Conservation (phyloP, 64 coral and sea anemone species). For the Montipora foliosa region DNA sequence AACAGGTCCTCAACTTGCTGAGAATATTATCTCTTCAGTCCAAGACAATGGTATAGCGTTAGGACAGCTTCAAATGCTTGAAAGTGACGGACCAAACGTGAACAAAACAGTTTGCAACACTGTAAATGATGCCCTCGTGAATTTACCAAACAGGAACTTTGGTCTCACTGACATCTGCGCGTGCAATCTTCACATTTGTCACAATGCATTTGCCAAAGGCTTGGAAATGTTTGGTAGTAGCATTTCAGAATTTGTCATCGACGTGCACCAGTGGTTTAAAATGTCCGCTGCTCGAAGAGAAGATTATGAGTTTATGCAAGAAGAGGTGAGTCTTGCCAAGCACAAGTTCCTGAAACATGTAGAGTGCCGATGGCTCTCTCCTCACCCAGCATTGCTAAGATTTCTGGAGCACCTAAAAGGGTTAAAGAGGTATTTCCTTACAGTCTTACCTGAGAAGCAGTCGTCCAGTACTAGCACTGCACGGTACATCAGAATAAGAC, state of each 20-base stretch:
- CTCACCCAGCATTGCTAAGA: slow-evolving; percentile 61
- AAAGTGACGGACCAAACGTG: slow-evolving; percentile 73
- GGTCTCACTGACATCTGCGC: slow-evolving; percentile 67
- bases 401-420: slow-evolving; percentile 60
- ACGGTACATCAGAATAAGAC: slow-evolving; percentile 42
- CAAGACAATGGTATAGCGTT: slow-evolving; percentile 70
- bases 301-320: slow-evolving; percentile 62
- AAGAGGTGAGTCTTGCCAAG: slow-evolving; percentile 31
- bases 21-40: slow-evolving; percentile 73
- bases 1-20: slow-evolving; percentile 69
- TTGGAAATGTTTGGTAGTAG: slow-evolving; percentile 70
- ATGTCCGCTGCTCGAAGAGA: slow-evolving; percentile 53
- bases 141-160: slow-evolving; percentile 54
- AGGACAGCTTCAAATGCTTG: slow-evolving; percentile 74
- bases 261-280: slow-evolving; percentile 73
- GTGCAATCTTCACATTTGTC: slow-evolving; percentile 72
- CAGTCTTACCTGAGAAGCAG: slow-evolving; percentile 61
- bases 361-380: slow-evolving; percentile 70
- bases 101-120: slow-evolving; percentile 78
- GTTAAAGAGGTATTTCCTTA: slow-evolving; percentile 64
- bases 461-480: not conserved
- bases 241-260: slow-evolving; percentile 57
- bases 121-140: slow-evolving; percentile 72
- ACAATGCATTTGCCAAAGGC: slow-evolving; percentile 74
- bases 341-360: slow-evolving; percentile 71